These are phyloP conservation scores for Ectobius pallidus DNA, from an alignment of 2,888 invertebrate species.

Conservation along the genomic window DNA sequence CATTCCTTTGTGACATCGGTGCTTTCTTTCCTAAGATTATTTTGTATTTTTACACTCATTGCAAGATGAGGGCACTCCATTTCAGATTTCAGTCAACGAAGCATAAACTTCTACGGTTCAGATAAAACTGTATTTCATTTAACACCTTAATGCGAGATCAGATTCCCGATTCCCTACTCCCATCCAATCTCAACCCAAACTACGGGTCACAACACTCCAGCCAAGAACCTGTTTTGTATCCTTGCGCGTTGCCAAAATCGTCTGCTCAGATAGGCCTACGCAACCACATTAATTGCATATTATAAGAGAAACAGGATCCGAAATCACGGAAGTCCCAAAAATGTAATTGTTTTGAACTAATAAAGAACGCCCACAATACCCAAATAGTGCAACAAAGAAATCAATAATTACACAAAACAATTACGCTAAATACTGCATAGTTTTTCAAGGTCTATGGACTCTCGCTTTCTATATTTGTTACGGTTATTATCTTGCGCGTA, in stretches of 20 bases:
- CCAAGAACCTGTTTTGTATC: conserved; percentile 24
- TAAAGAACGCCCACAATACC: too few relatives aligned
- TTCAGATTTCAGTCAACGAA: conserved; percentile 37
- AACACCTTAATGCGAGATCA: not conserved
- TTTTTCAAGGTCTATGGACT: conserved; percentile 9
- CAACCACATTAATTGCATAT: too few relatives aligned
- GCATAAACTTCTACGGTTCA: not conserved
- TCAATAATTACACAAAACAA: not conserved
- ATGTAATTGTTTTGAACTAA: not conserved
- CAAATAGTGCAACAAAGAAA: not conserved
- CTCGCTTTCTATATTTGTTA: not conserved
- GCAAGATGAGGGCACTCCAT: conserved; percentile 75
- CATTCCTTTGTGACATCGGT: conserved; percentile 66
- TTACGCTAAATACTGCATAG: not conserved
- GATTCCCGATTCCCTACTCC: not conserved
- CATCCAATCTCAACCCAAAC: conserved; percentile 26
- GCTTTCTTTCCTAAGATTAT: conserved; percentile 59
- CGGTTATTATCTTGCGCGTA: not conserved
- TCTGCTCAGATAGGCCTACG: not conserved
- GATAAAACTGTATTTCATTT: not conserved
- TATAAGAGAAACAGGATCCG: too few relatives aligned
- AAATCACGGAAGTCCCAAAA: not conserved
- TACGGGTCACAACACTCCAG: conserved; percentile 31
- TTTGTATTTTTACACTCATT: conserved; percentile 66
- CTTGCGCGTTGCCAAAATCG: conserved; percentile 35